A percentile compares a stretch with the other conserved stretches of the same genome.
These are phyloP conservation scores for Drosophila watanabei DNA, from an alignment of 1,140 invertebrate species.

Conservation along the genomic window DNA sequence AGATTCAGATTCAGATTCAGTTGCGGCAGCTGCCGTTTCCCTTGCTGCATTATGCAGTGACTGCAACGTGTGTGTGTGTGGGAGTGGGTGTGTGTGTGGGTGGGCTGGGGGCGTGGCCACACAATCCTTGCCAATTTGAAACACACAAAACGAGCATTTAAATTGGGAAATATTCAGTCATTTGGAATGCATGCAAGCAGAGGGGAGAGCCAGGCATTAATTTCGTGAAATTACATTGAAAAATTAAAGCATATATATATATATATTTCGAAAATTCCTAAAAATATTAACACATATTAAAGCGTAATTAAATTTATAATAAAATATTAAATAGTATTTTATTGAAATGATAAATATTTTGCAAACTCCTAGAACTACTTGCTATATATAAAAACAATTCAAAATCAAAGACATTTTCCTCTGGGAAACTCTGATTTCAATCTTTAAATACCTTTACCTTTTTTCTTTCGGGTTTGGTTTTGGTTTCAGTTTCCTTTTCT, in stretches of 20 bases:
- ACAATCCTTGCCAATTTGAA: neutral
- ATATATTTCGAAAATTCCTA: neutral
- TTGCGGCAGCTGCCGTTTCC: conserved; percentile 14
- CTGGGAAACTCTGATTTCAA: conserved; percentile 18
- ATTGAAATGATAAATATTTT: neutral
- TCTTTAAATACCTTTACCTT: conserved; percentile 58
- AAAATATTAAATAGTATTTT: neutral
- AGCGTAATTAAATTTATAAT: too few relatives aligned
- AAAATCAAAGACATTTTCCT: neutral
- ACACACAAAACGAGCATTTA: conserved; percentile 9
- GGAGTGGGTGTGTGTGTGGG: neutral
- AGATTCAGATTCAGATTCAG: conserved; percentile 8
- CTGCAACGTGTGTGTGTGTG: neutral
- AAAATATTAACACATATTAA: neutral
- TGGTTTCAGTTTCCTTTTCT: conserved; percentile 33
- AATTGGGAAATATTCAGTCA: conserved; percentile 5
- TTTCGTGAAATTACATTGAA: neutral
- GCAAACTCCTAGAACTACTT: neutral
- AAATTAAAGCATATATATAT: too few relatives aligned
- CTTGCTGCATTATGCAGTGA: conserved; percentile 23
- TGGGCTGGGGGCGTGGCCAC: conserved; percentile 1
- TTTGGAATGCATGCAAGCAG: neutral
- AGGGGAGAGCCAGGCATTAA: neutral
- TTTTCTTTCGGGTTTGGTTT: conserved; percentile 4
- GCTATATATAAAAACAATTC: too few relatives aligned